Conservation (phyloP, 2,797 vertebrate species). For the Acrocephalus scirpaceus region DNA sequence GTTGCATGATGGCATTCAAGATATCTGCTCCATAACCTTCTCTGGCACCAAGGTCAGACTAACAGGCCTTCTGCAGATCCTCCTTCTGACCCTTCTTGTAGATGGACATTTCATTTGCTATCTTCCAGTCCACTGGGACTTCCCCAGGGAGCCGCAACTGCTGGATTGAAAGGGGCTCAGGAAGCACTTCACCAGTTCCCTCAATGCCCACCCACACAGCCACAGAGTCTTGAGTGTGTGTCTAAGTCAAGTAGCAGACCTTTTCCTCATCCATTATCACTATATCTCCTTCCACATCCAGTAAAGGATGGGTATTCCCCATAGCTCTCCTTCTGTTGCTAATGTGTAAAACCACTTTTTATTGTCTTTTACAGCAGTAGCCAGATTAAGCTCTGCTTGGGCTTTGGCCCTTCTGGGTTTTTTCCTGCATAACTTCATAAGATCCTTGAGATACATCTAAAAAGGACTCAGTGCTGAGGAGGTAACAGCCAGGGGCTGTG, state of each 20-base stretch:
- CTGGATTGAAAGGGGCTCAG: neutral
- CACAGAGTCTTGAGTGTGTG: neutral
- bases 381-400: neutral
- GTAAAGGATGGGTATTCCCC: neutral
- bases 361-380: neutral
- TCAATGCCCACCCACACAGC: neutral
- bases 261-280: neutral
- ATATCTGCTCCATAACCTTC: neutral
- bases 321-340: neutral
- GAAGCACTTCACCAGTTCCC: neutral
- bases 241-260: neutral
- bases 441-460: neutral
- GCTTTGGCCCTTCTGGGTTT: neutral
- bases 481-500: neutral
- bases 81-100: neutral
- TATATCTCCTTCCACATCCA: neutral
- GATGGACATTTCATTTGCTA: neutral
- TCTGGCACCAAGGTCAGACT: neutral
- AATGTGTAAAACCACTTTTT: neutral
- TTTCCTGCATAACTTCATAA: neutral
- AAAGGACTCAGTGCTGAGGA: neutral
- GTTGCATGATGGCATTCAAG: neutral
- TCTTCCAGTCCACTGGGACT: neutral
- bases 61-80: neutral
- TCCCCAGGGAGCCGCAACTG: neutral